Evolutionary conservation across 2,113 vertebrate genomes (phyloP).

Genomic region (Misgurnus anguillicaudatus): DNA sequence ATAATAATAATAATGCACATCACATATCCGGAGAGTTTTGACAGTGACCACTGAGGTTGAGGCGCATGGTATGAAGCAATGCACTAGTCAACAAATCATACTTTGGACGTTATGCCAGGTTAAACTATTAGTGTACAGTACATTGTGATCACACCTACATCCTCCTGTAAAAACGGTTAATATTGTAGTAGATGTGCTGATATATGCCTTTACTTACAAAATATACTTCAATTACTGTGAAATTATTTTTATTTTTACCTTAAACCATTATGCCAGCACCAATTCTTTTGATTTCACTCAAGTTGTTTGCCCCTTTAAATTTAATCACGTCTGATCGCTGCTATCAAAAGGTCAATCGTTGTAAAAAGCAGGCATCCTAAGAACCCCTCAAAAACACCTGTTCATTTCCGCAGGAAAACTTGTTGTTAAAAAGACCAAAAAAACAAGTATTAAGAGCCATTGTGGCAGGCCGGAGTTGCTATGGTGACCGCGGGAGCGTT

Average conservation of each 20-base stretch:
- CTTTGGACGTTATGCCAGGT: no score
- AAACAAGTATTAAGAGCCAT: slow-evolving; percentile 7
- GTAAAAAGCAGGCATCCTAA: slow-evolving; percentile 39
- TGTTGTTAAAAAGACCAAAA: slow-evolving; percentile 44
- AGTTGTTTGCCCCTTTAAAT: slow-evolving; percentile 1
- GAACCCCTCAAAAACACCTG: slow-evolving; percentile 50
- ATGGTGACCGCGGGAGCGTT: slow-evolving; percentile 73
- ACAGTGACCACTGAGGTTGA: no score
- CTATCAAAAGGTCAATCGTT: slow-evolving; percentile 48
- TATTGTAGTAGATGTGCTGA: no score
- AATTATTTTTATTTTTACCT: background rate
- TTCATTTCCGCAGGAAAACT: slow-evolving; percentile 47
- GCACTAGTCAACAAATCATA: no score
- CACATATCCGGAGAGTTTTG: no score
- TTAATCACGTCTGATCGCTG: slow-evolving; percentile 18
- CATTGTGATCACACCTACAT: no score
- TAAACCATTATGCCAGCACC: background rate
- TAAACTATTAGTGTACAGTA: no score
- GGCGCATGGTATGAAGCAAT: no score
- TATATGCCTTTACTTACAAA: no score
- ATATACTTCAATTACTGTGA: no score
- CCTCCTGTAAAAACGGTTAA: no score
- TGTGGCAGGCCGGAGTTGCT: slow-evolving; percentile 69
- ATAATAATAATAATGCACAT: no score
- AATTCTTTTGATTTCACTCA: background rate